Percentiles rank a stretch among this genome's conserved stretches.
Conservation (phyloP, 2,113 vertebrate genomes). For the Paradisaea rubra region DNA sequence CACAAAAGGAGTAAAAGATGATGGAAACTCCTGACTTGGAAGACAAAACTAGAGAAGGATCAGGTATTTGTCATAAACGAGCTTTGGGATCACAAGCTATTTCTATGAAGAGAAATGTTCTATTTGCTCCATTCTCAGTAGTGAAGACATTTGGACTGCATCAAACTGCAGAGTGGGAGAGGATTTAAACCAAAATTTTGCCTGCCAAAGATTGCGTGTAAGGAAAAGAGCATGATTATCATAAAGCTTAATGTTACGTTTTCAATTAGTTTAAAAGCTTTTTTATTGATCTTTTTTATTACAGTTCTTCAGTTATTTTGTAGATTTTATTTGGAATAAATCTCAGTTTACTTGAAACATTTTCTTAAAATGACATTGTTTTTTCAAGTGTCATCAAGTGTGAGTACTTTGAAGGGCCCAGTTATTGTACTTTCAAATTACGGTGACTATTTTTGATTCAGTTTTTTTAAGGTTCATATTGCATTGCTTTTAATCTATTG, state of each 20-base stretch:
- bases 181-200: conserved; percentile 1
- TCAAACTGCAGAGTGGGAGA: not conserved
- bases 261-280: conserved; percentile 54
- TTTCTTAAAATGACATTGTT: not conserved
- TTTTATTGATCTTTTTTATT: conserved; percentile 35
- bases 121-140: not conserved
- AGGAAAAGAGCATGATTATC: not conserved
- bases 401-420: not conserved
- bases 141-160: conserved; percentile 28
- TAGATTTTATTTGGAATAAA: conserved; percentile 23
- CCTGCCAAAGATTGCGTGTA: not conserved
- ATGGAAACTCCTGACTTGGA: not conserved
- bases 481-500: not conserved
- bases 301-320: conserved; percentile 11
- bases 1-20: not conserved
- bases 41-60: not conserved
- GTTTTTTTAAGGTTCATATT: not conserved
- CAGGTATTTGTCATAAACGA: not conserved
- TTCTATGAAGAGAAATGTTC: not conserved
- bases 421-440: not conserved
- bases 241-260: conserved; percentile 29
- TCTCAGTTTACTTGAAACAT: not conserved
- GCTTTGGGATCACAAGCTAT: not conserved
- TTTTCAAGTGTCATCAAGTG: not conserved
- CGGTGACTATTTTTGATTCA: not conserved